Percentiles rank a stretch among this genome's conserved stretches.
These are phyloP conservation scores for Aporophyla nigra DNA, from an alignment of 2,888 invertebrate species.

Conservation along the genomic window DNA sequence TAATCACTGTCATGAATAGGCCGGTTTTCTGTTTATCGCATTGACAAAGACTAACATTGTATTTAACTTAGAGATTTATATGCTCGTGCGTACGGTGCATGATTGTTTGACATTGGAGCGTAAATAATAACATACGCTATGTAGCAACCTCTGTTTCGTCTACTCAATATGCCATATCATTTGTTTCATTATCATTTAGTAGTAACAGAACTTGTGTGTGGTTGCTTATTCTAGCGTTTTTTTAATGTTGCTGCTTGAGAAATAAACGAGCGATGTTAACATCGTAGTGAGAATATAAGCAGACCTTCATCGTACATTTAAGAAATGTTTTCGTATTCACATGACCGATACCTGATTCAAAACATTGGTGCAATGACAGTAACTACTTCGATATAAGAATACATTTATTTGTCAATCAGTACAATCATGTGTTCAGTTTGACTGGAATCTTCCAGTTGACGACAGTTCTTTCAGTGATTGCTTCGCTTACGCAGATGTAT, in stretches of 20 bases:
- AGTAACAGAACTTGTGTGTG: conserved; percentile 28
- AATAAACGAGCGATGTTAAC: conserved; percentile 36
- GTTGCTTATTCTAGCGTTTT: conserved; percentile 32
- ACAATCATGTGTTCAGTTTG: conserved; percentile 24
- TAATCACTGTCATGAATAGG: conserved; percentile 52
- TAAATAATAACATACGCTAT: conserved; percentile 52
- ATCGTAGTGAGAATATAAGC: conserved; percentile 30
- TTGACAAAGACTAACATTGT: conserved; percentile 50
- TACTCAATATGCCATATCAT: conserved; percentile 43
- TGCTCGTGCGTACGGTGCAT: conserved; percentile 44
- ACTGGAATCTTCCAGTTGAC: conserved; percentile 55
- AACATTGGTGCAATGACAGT: conserved; percentile 34
- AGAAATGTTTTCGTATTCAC: conserved; percentile 30
- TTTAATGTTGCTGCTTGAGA: conserved; percentile 45
- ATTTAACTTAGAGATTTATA: conserved; percentile 49
- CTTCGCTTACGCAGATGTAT: conserved; percentile 44
- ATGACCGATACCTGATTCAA: conserved; percentile 37
- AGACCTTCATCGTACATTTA: conserved; percentile 24
- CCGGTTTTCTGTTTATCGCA: conserved; percentile 53
- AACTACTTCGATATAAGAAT: conserved; percentile 23
- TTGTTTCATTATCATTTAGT: conserved; percentile 54
- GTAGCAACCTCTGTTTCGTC: conserved; percentile 39
- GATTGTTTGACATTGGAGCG: conserved; percentile 55
- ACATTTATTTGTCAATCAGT: conserved; percentile 33
- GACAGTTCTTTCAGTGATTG: conserved; percentile 42